Evolutionary conservation across 2,888 invertebrate genomes (phyloP).

Genomic region (Scaptomyza caliginosa): DNA sequence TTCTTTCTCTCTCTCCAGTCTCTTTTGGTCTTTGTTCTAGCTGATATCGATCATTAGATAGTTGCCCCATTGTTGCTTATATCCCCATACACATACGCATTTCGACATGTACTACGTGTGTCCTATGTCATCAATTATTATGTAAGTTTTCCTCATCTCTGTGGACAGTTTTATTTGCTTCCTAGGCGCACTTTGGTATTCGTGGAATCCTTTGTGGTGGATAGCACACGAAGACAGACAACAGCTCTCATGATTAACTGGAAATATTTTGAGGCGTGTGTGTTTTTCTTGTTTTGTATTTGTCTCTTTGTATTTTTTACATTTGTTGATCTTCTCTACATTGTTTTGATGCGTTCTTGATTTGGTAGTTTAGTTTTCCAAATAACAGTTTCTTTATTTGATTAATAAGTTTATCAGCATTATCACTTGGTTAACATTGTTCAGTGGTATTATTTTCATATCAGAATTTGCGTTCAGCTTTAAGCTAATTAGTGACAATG

Average conservation of each 20-base stretch:
- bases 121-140: slow-evolving; percentile 79
- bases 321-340: slow-evolving; percentile 12
- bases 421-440: not conserved
- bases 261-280: slow-evolving; percentile 74
- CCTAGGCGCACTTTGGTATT: slow-evolving; percentile 44
- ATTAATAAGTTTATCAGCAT: not conserved
- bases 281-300: slow-evolving; percentile 33
- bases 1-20: slow-evolving; percentile 57
- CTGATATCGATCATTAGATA: slow-evolving; percentile 81
- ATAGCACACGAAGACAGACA: slow-evolving; percentile 38
- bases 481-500: slow-evolving; percentile 39
- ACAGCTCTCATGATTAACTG: slow-evolving; percentile 61
- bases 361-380: slow-evolving; percentile 11
- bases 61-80: slow-evolving; percentile 57
- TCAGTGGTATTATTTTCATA: not conserved
- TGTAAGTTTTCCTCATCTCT: slow-evolving; percentile 67
- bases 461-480: not conserved
- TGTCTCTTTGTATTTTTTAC: slow-evolving; percentile 2
- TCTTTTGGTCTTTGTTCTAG: slow-evolving; percentile 64
- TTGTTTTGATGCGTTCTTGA: slow-evolving; percentile 45
- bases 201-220: slow-evolving; percentile 63
- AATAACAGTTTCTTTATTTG: not conserved
- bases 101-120: slow-evolving; percentile 65
- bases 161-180: slow-evolving; percentile 14
- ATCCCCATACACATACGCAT: slow-evolving; percentile 21